These are phyloP conservation scores for Xiphias gladius DNA, from an alignment of 2,113 vertebrate genomes.

Conservation along the genomic window DNA sequence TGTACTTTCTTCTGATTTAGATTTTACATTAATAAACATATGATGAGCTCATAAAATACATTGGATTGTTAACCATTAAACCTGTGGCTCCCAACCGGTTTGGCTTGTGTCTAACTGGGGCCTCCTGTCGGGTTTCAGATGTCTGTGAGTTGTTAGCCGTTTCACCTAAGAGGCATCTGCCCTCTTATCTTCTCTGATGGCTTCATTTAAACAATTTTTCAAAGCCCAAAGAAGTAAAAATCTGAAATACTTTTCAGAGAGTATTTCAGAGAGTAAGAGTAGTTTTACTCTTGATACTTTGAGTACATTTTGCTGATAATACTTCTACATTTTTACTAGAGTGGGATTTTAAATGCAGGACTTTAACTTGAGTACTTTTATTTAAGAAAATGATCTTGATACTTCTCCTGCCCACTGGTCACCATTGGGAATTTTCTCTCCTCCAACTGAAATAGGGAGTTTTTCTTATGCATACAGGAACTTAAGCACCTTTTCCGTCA, in stretches of 20 bases:
- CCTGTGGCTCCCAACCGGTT: neutral
- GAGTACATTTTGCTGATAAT: neutral
- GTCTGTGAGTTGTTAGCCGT: neutral
- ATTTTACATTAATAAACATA: neutral
- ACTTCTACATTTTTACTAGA: too few relatives aligned
- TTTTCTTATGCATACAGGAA: constrained; percentile 8
- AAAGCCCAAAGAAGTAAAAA: neutral
- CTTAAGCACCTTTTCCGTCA: constrained; percentile 15
- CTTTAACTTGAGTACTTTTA: neutral
- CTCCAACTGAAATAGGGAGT: neutral
- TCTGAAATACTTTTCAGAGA: neutral
- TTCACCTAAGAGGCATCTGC: neutral
- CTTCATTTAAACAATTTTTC: neutral
- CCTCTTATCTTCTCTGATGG: neutral
- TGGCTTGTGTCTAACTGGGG: neutral
- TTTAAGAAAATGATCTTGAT: neutral
- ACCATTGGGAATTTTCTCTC: neutral
- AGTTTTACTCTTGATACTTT: too few relatives aligned
- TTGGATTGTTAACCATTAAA: neutral
- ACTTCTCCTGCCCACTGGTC: neutral
- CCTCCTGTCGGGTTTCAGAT: neutral
- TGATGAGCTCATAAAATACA: neutral
- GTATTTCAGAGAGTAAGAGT: too few relatives aligned
- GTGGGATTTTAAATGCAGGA: neutral
- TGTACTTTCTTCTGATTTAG: neutral